Evolutionary conservation across 30 jellyfish, hydroid and myxozoan genomes (phyloP).

Genomic region (Haliclystus octoradiatus): DNA sequence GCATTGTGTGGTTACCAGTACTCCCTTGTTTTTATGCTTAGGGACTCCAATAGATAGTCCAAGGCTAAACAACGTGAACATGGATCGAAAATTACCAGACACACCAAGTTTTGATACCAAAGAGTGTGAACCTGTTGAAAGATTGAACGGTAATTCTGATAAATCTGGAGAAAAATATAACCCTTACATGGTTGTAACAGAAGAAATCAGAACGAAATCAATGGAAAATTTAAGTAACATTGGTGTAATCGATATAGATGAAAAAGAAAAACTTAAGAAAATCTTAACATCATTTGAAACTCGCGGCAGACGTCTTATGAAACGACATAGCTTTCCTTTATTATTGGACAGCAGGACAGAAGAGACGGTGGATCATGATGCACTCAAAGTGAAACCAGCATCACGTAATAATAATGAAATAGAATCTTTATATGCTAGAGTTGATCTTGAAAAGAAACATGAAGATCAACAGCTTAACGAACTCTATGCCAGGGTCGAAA

Average conservation of each 20-base stretch:
- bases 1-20: too few species aligned
- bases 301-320: neutral
- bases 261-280: neutral
- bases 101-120: neutral
- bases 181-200: constrained; percentile 6
- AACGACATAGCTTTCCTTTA: neutral
- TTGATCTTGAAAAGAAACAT: constrained; percentile 22
- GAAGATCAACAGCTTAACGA: constrained; percentile 27
- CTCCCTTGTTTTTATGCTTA: too few species aligned
- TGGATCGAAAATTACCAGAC: neutral
- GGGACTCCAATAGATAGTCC: neutral
- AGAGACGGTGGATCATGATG: too few species aligned
- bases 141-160: neutral
- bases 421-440: constrained; percentile 36
- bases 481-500: constrained; percentile 29
- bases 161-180: neutral
- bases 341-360: too few species aligned
- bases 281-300: neutral
- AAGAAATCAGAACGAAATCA: neutral
- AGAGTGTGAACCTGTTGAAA: too few species aligned
- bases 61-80: neutral
- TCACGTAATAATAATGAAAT: neutral
- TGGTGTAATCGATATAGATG: neutral
- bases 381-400: neutral
- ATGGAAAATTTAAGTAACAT: neutral